phyloP scores from a whole-genome alignment of 2,113 vertebrate genomes.

The Hypanus sabinus region DNA sequence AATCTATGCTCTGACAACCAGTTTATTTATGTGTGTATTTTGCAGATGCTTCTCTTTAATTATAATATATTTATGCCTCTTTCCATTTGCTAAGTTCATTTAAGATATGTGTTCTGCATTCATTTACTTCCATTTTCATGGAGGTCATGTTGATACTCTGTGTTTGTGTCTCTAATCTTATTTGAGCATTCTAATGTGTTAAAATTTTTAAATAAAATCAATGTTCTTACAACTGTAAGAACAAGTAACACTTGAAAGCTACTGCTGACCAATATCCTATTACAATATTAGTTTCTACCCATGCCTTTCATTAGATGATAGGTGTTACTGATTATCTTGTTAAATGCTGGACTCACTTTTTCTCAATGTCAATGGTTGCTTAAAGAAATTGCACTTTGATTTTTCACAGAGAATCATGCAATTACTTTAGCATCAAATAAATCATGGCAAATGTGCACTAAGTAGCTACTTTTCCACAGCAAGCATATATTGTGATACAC shows the following conservation, averaged over 20 bases:
- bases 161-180: neutral
- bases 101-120: neutral
- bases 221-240: constrained; percentile 18
- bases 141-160: neutral
- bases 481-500: constrained; percentile 40
- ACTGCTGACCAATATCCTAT: neutral
- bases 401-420: neutral
- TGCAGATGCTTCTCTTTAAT: neutral
- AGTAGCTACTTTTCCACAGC: constrained; percentile 39
- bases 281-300: neutral
- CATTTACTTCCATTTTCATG: neutral
- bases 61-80: neutral
- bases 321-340: neutral
- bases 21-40: neutral
- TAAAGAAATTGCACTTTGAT: constrained; percentile 18
- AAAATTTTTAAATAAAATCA: constrained; percentile 3
- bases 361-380: neutral
- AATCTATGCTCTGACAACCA: neutral
- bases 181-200: constrained; percentile 17
- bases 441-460: constrained; percentile 19
- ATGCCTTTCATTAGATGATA: neutral
- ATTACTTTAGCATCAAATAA: constrained; percentile 31
- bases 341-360: neutral
- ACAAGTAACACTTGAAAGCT: neutral
- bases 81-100: constrained; percentile 5